Evolutionary conservation across 2,797 vertebrate genomes (phyloP).

Genomic region (Rhabdophis nuchalis): DNA sequence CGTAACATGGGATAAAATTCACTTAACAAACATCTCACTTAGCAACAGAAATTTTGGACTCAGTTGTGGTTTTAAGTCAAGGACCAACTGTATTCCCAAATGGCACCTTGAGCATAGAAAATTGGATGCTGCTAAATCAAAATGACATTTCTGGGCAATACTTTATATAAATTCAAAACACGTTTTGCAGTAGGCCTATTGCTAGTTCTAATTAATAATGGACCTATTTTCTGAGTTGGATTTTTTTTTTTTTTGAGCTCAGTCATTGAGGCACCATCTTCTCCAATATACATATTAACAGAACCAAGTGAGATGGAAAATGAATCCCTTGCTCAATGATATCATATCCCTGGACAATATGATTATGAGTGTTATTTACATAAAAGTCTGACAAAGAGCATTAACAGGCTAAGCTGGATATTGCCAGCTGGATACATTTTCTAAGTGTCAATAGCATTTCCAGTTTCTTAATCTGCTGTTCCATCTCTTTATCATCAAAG

Average conservation of each 20-base stretch:
- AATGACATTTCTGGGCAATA: background rate
- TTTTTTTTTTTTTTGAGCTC: background rate
- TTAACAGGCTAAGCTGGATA: conserved; percentile 9
- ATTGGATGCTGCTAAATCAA: background rate
- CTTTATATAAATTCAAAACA: background rate
- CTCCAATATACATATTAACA: background rate
- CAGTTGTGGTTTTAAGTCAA: background rate
- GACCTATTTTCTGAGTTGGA: background rate
- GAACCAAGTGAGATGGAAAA: conserved; percentile 1
- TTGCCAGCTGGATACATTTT: conserved; percentile 4
- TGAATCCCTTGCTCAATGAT: conserved; percentile 8
- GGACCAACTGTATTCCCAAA: background rate
- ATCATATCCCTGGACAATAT: conserved; percentile 15
- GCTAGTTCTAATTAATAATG: conserved; percentile 6
- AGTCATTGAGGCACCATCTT: background rate
- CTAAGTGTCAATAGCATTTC: background rate
- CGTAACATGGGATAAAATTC: background rate
- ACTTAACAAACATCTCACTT: background rate
- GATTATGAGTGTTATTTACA: conserved; percentile 23
- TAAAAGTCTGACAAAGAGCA: conserved; percentile 27
- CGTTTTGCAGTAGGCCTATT: background rate
- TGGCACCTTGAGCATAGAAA: background rate
- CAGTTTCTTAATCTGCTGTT: background rate
- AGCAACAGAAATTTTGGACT: background rate
- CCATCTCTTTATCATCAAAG: background rate